These are phyloP conservation scores for Dasypolia templi DNA, from an alignment of 2,888 invertebrate genomes.

Conservation along the genomic window DNA sequence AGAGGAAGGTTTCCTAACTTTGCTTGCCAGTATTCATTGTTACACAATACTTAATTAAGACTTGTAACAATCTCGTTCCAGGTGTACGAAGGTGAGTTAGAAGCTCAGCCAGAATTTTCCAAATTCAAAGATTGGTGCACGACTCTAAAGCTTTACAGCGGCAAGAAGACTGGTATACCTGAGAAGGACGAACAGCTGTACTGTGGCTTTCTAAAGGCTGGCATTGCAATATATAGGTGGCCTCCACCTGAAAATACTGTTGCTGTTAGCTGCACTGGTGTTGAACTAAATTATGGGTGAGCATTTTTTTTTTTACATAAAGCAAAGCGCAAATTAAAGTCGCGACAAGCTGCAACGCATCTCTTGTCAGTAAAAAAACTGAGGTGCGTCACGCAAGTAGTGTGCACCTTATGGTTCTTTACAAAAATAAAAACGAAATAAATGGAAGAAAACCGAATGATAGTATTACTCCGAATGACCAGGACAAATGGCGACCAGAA, in stretches of 20 bases:
- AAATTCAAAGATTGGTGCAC: conserved; percentile 92
- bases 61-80: conserved; percentile 61
- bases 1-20: not conserved
- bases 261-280: conserved; percentile 87
- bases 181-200: conserved; percentile 82
- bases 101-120: conserved; percentile 92
- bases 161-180: conserved; percentile 86
- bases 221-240: conserved; percentile 92
- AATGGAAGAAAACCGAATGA: no score
- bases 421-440: not conserved
- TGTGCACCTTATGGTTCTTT: not conserved
- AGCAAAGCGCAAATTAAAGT: no score
- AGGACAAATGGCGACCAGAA: no score
- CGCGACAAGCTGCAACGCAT: no score
- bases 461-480: no score
- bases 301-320: not conserved
- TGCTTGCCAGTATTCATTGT: not conserved
- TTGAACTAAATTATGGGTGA: conserved; percentile 89
- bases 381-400: not conserved
- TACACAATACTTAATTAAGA: not conserved
- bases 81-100: conserved; percentile 92
- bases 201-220: conserved; percentile 80
- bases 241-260: conserved; percentile 90
- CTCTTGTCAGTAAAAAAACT: not conserved
- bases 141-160: conserved; percentile 91